Conservation (phyloP, 2,797 vertebrate species). For the Taenioides sp. region DNA sequence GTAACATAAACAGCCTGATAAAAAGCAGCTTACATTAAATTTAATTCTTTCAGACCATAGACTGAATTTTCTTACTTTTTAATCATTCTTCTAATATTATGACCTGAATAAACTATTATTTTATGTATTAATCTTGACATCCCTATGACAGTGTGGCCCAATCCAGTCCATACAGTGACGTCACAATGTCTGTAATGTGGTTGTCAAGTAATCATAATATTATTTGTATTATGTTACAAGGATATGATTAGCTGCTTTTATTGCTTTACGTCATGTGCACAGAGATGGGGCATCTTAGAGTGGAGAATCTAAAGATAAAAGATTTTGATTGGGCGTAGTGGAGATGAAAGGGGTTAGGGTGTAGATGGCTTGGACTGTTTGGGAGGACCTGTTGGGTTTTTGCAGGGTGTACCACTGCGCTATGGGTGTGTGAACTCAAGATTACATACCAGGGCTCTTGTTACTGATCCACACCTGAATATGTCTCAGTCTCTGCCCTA, state of each 20-base stretch:
- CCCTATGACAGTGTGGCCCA: not conserved
- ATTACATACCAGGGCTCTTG: slow-evolving; percentile 56
- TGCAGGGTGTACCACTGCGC: slow-evolving; percentile 60
- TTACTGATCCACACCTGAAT: slow-evolving; percentile 66
- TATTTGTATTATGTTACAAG: not conserved
- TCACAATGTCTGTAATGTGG: not conserved
- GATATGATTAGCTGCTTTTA: not conserved
- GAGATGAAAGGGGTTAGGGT: slow-evolving; percentile 69
- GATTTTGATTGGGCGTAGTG: slow-evolving; percentile 51
- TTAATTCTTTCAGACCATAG: no score
- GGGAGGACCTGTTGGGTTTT: slow-evolving; percentile 43
- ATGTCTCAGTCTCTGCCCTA: slow-evolving; percentile 58
- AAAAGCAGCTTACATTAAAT: no score
- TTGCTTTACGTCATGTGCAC: slow-evolving; percentile 39
- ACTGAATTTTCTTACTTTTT: no score
- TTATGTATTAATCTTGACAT: no score
- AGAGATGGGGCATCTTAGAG: slow-evolving; percentile 56
- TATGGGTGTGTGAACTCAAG: slow-evolving; percentile 67
- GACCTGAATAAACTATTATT: no score
- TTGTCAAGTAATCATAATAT: not conserved
- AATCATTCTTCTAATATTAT: no score
- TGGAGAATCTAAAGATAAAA: slow-evolving; percentile 49
- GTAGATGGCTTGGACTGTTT: slow-evolving; percentile 50
- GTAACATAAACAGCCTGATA: not conserved
- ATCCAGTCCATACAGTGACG: not conserved